Percentiles rank a stretch among this genome's conserved stretches.
Evolutionary conservation across 2,113 vertebrate genomes (phyloP).

Genomic region (Ceyx margarethae): DNA sequence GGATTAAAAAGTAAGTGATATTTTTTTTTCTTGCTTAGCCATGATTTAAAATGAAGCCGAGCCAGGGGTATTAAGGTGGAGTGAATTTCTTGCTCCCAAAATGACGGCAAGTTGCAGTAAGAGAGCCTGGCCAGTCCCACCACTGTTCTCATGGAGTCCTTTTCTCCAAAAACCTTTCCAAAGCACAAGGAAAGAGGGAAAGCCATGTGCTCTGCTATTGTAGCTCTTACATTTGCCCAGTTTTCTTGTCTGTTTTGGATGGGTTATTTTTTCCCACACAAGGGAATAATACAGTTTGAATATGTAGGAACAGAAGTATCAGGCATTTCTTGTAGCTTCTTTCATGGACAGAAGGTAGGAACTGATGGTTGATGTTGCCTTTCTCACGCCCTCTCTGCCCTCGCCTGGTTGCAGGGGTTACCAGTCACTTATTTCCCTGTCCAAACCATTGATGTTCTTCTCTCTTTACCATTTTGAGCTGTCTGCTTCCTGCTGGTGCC

Average conservation of each 20-base stretch:
- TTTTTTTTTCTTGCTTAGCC: not conserved
- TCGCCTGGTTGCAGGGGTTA: not conserved
- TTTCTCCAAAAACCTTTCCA: not conserved
- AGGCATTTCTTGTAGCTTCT: not conserved
- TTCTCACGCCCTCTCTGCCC: not conserved
- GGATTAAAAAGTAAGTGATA: slow-evolving; percentile 93
- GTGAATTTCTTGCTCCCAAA: not conserved
- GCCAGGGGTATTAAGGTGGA: not conserved
- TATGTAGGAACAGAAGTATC: not conserved
- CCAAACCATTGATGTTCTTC: not conserved
- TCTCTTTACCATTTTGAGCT: not conserved
- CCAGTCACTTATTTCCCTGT: not conserved
- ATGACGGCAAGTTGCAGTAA: not conserved
- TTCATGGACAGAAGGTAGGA: not conserved
- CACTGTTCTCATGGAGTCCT: not conserved
- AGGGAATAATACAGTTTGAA: not conserved
- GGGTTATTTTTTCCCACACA: not conserved
- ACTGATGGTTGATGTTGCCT: not conserved
- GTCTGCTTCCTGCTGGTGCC: slow-evolving; percentile 36
- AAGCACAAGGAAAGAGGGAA: not conserved
- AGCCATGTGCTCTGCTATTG: not conserved
- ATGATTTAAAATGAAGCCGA: not conserved
- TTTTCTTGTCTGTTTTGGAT: not conserved
- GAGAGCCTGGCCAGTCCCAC: not conserved
- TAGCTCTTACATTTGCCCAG: not conserved